Evolutionary conservation across 92 coral and sea anemone species (phyloP).

Genomic region (Phenganax marumi): DNA sequence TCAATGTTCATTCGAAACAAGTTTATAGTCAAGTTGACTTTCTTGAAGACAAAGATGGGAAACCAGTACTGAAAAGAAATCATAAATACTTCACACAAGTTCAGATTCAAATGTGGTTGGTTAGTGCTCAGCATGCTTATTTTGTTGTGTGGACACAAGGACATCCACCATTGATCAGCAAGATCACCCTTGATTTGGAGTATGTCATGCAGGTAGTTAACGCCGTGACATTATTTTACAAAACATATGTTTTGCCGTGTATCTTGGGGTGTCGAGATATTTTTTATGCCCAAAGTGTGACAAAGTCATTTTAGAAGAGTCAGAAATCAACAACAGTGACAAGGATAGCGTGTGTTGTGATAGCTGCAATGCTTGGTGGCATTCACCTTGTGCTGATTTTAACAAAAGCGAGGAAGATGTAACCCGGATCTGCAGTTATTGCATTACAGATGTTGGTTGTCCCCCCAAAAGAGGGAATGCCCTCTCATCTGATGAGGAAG

Average conservation of each 20-base stretch:
- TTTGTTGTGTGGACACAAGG: slow-evolving; percentile 39
- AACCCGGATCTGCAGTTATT: slow-evolving; percentile 2
- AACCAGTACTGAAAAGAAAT: not conserved
- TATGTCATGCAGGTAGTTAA: slow-evolving; percentile 21
- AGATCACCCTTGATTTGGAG: slow-evolving; percentile 12
- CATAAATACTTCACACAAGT: slow-evolving; percentile 33
- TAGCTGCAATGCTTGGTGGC: slow-evolving; percentile 58
- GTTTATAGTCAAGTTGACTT: slow-evolving; percentile 31
- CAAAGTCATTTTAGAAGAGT: slow-evolving; percentile 47
- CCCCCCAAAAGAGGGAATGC: not conserved
- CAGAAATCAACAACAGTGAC: slow-evolving; percentile 36
- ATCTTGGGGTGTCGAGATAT: slow-evolving; percentile 42
- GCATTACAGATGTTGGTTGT: not conserved
- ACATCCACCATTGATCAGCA: slow-evolving; percentile 11
- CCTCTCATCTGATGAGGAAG: not conserved
- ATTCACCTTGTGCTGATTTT: slow-evolving; percentile 33
- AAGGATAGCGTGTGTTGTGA: slow-evolving; percentile 48
- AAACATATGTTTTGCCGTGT: slow-evolving; percentile 50
- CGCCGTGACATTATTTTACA: slow-evolving; percentile 45
- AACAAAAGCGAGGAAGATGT: not conserved
- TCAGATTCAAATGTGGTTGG: slow-evolving; percentile 33
- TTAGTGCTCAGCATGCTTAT: slow-evolving; percentile 23
- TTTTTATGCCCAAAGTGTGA: slow-evolving; percentile 49
- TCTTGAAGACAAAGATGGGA: slow-evolving; percentile 24
- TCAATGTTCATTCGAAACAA: slow-evolving; percentile 15